Conservation (phyloP, 2,797 vertebrate species). For the Mallotus villosus region DNA sequence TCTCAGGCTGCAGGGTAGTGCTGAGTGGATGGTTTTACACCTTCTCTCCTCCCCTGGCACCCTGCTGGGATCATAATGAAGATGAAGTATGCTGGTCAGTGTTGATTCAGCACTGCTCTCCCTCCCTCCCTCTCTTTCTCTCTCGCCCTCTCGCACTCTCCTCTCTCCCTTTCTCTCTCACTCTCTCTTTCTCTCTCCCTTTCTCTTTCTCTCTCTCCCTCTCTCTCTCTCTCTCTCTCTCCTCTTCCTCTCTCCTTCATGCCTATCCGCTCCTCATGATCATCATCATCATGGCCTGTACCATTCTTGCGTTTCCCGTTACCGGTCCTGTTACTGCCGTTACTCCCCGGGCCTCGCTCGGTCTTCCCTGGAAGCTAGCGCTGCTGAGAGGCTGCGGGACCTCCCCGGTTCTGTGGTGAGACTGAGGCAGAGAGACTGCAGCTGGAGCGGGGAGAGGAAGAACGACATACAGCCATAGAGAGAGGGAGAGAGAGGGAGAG, state of each 20-base stretch:
- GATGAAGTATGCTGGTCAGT: constrained; percentile 90
- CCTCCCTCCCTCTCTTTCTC: constrained; percentile 24
- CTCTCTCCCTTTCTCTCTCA: constrained; percentile 22
- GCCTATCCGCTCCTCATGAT: constrained; percentile 39
- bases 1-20: constrained; percentile 87
- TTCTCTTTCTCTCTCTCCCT: not conserved
- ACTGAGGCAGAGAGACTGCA: too few relatives aligned
- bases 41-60: constrained; percentile 71
- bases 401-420: not conserved
- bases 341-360: too few relatives aligned
- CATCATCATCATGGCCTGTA: constrained; percentile 27
- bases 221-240: too few relatives aligned
- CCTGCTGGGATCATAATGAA: constrained; percentile 89
- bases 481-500: not conserved
- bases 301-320: too few relatives aligned
- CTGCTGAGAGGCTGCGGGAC: not conserved
- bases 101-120: constrained; percentile 85
- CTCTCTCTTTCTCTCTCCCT: constrained; percentile 10
- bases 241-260: constrained; percentile 12
- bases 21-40: constrained; percentile 84
- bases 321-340: too few relatives aligned
- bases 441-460: not conserved
- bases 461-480: not conserved
- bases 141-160: constrained; percentile 26
- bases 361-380: too few relatives aligned